Percentiles rank a stretch among this genome's conserved stretches.
phyloP scores from a whole-genome alignment of 2,888 invertebrate genomes.

The Campoplex nolae region DNA sequence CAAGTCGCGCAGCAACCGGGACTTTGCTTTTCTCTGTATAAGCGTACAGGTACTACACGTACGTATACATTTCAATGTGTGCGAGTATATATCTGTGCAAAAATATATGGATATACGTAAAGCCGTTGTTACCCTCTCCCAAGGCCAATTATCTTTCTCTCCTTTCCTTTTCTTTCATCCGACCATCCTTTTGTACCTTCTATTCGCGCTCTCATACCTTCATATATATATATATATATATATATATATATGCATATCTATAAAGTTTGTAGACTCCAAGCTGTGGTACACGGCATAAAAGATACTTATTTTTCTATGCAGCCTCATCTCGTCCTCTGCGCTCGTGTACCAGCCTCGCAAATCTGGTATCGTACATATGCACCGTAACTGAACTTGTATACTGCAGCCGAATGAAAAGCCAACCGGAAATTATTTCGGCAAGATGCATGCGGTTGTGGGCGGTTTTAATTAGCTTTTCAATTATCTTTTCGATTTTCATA shows the following conservation, averaged over 20 bases:
- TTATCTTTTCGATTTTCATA: background rate
- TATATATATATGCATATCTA: background rate
- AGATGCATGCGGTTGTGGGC: background rate
- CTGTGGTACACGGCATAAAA: constrained; percentile 31
- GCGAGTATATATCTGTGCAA: background rate
- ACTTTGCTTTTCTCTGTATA: constrained; percentile 28
- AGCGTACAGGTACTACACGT: constrained; percentile 6
- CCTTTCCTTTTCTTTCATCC: constrained; percentile 59
- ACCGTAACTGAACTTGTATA: background rate
- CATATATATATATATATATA: background rate
- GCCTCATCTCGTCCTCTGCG: constrained; percentile 57
- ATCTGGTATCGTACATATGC: constrained; percentile 29
- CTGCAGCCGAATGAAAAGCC: background rate
- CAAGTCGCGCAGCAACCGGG: constrained; percentile 57
- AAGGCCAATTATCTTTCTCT: constrained; percentile 77
- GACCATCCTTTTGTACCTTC: constrained; percentile 45
- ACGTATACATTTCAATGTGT: constrained; percentile 7
- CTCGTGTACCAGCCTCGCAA: constrained; percentile 36
- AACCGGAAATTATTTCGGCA: background rate
- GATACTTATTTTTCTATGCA: constrained; percentile 64
- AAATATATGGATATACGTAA: constrained; percentile 71
- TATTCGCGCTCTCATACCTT: background rate
- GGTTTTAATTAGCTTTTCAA: background rate
- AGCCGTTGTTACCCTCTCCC: constrained; percentile 80
- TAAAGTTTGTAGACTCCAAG: background rate